Evolutionary conservation across 2,888 invertebrate genomes (phyloP), one percentile per base, ranked within the genome.

Genomic region (Stegana nigrithorax): DNA sequence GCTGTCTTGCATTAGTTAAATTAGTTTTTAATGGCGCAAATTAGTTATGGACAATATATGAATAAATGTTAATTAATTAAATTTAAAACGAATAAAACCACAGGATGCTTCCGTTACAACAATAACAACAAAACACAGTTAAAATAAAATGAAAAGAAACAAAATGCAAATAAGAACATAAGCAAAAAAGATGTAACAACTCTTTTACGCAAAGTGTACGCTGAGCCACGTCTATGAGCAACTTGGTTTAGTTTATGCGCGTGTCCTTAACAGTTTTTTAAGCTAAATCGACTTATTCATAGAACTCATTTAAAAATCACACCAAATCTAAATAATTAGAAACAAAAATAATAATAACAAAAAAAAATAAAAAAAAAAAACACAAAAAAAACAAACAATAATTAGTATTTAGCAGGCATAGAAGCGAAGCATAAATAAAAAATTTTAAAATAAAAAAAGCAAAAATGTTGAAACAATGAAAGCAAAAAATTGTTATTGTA

Each of bases 251-350:
- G 80, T 71, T 76, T 82, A 75, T 63, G 17, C 4, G 5, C 10
- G 12, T 6, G 0, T 23, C 21, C 6, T 21, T 7, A 45, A 23
- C 17, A 17, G 7, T 7, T 3, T 71, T 39, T 58, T 44, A 73
- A 73, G 75, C 79, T 82, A 73, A 80, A 82, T 82, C 83, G 82
- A 82, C 76, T 71, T 73, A 74, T 69, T 69, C 73, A 74, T 74
- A 70, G 14, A 39, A 47, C 4, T 45, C 14, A 5, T 29, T n/a
- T 59, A 47, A 21, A 26, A 19, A 26, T 39, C 26, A 12, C 5
- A 36, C 17, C 10, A 47, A 47, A 50, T 42, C 32, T 25, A 51
- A 7, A 26, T 14, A 27, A 14, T 5, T n/a, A 51, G 14, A 51
- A 2, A 26, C 1, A 50, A 2, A 4, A 1, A 50, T n/a, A 19